Percentiles rank a stretch among this genome's conserved stretches.
Evolutionary conservation across 2,888 invertebrate genomes (phyloP).

Genomic region (Dasysyrphus tricinctus): DNA sequence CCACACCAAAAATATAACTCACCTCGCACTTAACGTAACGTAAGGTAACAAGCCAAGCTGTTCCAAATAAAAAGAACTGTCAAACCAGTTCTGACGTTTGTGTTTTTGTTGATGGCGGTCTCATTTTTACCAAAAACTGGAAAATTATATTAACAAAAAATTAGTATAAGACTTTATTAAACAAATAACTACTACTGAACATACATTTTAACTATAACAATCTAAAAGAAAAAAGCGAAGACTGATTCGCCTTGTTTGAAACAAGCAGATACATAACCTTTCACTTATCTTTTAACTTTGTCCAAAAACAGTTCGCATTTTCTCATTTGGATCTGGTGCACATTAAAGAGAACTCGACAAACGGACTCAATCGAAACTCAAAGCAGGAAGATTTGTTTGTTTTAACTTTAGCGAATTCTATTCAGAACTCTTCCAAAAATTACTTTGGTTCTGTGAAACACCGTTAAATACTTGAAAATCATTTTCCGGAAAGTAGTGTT

Average conservation of each 20-base stretch:
- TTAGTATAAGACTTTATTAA: not conserved
- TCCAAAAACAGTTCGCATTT: constrained; percentile 30
- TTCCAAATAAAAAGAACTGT: constrained; percentile 27
- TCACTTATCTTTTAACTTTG: not conserved
- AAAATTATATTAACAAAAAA: not conserved
- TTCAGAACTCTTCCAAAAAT: not conserved
- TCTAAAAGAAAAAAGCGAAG: not conserved
- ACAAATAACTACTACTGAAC: not conserved
- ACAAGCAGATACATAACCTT: not conserved
- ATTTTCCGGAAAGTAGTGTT: not conserved
- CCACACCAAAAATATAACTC: no score
- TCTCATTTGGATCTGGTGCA: not conserved
- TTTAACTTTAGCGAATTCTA: constrained; percentile 21
- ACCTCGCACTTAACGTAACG: not conserved
- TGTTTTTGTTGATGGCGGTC: not conserved
- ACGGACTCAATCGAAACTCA: constrained; percentile 34
- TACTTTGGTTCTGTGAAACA: not conserved
- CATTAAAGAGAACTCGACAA: constrained; percentile 33
- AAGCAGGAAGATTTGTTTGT: constrained; percentile 55
- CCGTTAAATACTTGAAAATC: not conserved
- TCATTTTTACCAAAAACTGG: not conserved
- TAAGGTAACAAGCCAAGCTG: not conserved
- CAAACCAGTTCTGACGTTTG: constrained; percentile 30
- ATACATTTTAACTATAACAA: not conserved
- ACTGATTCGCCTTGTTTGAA: no score